These are phyloP conservation scores for Macrosteles quadrilineatus DNA, from an alignment of 1,140 invertebrate species.

Conservation along the genomic window DNA sequence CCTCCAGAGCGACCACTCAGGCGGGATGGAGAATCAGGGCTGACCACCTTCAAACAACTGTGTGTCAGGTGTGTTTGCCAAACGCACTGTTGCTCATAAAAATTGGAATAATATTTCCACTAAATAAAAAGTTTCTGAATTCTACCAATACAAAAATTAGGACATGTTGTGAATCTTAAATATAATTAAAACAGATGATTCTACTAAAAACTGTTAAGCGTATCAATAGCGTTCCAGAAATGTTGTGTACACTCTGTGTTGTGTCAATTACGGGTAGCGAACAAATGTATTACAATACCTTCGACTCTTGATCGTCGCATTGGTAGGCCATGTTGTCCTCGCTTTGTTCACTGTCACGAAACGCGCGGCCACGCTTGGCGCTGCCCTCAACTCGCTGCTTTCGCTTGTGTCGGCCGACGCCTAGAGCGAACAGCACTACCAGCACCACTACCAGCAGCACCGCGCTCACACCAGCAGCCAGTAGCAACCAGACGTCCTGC, in stretches of 20 bases:
- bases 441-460: slow-evolving; percentile 64
- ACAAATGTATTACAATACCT: slow-evolving; percentile 28
- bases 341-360: slow-evolving; percentile 31
- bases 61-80: not conserved
- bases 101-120: not conserved
- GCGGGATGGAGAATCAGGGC: slow-evolving; percentile 17
- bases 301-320: slow-evolving; percentile 32
- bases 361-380: slow-evolving; percentile 39
- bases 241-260: too few species aligned
- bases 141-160: too few species aligned
- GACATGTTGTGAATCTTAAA: too few species aligned
- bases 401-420: slow-evolving; percentile 59
- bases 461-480: slow-evolving; percentile 61
- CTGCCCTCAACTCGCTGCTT: slow-evolving; percentile 29
- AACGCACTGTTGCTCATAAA: not conserved
- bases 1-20: slow-evolving; percentile 25
- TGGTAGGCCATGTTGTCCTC: slow-evolving; percentile 36
- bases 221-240: too few species aligned
- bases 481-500: slow-evolving; percentile 63
- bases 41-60: slow-evolving; percentile 15
- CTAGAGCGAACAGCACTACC: slow-evolving; percentile 60
- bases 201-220: too few species aligned
- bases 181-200: too few species aligned
- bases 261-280: too few species aligned
- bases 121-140: not conserved